A percentile compares a stretch with the other conserved stretches of the same genome.
These are phyloP conservation scores for Ceriagrion tenellum DNA, from an alignment of 2,888 invertebrate species.

Conservation along the genomic window DNA sequence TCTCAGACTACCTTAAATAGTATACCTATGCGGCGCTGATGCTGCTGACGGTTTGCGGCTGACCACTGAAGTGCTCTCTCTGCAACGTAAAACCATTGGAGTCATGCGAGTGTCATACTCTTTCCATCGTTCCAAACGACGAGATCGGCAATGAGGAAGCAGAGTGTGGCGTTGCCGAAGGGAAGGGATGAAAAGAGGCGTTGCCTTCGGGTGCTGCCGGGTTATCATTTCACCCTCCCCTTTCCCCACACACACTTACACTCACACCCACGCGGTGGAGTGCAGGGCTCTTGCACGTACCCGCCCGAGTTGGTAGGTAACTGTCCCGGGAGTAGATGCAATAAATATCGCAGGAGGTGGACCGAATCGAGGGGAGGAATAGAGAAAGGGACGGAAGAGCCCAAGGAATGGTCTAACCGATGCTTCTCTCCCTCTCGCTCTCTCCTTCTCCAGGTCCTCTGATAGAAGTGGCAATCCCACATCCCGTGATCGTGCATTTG, in stretches of 20 bases:
- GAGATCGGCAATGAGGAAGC: not conserved
- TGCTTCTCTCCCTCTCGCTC: no score
- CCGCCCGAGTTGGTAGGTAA: not conserved
- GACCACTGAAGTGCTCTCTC: no score
- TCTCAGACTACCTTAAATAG: no score
- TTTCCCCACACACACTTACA: no score
- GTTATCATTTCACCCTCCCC: not conserved
- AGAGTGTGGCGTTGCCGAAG: not conserved
- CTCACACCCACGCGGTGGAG: no score
- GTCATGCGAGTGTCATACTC: no score
- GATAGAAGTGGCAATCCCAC: not conserved
- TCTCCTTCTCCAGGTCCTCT: not conserved
- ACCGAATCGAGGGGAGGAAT: not conserved
- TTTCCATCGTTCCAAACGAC: not conserved
- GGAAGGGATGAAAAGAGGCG: not conserved
- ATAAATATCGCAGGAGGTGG: conserved; percentile 21
- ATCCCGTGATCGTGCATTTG: not conserved
- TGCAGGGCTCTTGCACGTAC: no score
- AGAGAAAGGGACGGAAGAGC: not conserved
- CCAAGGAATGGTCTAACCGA: not conserved
- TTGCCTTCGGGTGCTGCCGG: not conserved
- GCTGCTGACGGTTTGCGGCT: no score
- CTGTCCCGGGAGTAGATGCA: conserved; percentile 9
- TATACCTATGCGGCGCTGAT: no score
- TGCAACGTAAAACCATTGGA: no score